Evolutionary conservation across 2,888 invertebrate species (phyloP).

Genomic region (Parnassius apollo): DNA sequence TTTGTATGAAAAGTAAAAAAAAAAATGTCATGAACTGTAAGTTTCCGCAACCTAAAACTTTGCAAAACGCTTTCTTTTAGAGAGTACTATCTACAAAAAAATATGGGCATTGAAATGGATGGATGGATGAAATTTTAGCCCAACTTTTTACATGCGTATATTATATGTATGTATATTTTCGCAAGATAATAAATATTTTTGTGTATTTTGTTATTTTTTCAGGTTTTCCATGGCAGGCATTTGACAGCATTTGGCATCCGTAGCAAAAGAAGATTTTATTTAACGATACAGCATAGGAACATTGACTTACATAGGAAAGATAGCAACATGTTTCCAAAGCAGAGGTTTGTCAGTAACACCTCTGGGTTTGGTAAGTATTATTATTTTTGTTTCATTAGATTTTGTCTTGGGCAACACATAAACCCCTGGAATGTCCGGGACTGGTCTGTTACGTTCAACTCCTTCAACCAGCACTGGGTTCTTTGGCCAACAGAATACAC

Average conservation of each 20-base stretch:
- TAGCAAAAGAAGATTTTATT: background rate
- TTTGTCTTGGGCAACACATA: conserved; percentile 81
- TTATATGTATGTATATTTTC: no score
- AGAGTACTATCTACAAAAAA: no score
- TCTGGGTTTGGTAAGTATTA: conserved; percentile 61
- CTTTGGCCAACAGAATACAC: conserved; percentile 83
- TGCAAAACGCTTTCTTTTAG: no score
- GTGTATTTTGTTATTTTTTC: background rate
- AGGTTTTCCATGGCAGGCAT: conserved; percentile 8
- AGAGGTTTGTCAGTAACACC: conserved; percentile 58
- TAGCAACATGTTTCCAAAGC: conserved; percentile 65
- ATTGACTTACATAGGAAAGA: no score
- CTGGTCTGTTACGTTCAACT: conserved; percentile 60
- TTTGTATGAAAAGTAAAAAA: no score
- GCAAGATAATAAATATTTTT: no score
- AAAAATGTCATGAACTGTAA: no score
- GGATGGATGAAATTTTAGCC: no score
- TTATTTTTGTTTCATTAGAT: conserved; percentile 47
- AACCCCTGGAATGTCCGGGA: conserved; percentile 56
- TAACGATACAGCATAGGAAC: background rate
- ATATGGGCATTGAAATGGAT: no score
- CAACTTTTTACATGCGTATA: no score
- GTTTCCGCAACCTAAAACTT: no score
- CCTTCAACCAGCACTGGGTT: conserved; percentile 76
- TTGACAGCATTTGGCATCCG: conserved; percentile 6